phyloP scores from a whole-genome alignment of 2,113 vertebrate species.

The Myanophis thanlyinensis region DNA sequence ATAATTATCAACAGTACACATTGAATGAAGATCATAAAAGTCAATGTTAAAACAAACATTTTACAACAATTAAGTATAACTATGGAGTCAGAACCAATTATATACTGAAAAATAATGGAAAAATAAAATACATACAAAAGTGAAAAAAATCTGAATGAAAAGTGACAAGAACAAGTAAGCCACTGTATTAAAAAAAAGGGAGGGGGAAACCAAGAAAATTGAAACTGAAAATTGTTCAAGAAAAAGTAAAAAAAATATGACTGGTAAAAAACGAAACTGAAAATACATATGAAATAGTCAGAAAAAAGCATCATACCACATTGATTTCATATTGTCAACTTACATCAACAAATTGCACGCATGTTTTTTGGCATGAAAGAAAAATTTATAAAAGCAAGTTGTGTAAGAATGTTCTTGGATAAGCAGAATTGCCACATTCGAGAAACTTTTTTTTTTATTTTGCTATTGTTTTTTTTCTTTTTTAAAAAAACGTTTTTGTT shows the following conservation, averaged over 20 bases:
- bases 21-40: slow-evolving; percentile 59
- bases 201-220: slow-evolving; percentile 72
- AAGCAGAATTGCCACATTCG: slow-evolving; percentile 90
- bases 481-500: slow-evolving; percentile 75
- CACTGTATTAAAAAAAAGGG: slow-evolving; percentile 71
- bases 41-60: slow-evolving; percentile 52
- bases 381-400: slow-evolving; percentile 99
- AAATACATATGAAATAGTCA: slow-evolving; percentile 76
- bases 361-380: slow-evolving; percentile 99
- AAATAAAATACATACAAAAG: slow-evolving; percentile 42
- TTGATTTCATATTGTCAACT: slow-evolving; percentile 89
- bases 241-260: slow-evolving; percentile 57
- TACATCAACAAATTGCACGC: slow-evolving; percentile 99
- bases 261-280: slow-evolving; percentile 60
- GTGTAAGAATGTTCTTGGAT: slow-evolving; percentile 99
- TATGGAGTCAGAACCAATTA: slow-evolving; percentile 46
- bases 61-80: slow-evolving; percentile 40
- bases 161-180: slow-evolving; percentile 65
- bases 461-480: slow-evolving; percentile 65
- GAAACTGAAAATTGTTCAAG: slow-evolving; percentile 43
- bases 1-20: slow-evolving; percentile 48
- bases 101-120: slow-evolving; percentile 60
- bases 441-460: slow-evolving; percentile 68
- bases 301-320: slow-evolving; percentile 90
- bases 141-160: slow-evolving; percentile 60